These are phyloP conservation scores for Rotaria sp. DNA, from an alignment of 2,888 invertebrate genomes.

Conservation along the genomic window DNA sequence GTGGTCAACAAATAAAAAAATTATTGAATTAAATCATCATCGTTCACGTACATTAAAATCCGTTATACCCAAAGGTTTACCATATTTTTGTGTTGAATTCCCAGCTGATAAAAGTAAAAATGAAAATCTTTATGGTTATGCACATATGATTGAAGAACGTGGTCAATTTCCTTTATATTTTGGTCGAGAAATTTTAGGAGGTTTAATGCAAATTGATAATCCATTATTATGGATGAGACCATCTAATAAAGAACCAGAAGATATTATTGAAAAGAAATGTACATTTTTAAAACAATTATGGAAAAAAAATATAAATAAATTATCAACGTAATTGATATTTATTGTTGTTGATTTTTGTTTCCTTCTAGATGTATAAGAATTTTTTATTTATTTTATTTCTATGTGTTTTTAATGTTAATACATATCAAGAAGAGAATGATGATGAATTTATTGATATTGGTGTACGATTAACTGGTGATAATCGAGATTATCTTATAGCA, in stretches of 20 bases:
- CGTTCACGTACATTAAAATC: constrained; percentile 32
- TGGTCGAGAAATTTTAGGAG: constrained; percentile 88
- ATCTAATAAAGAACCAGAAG: constrained; percentile 46
- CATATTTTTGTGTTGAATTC: constrained; percentile 89
- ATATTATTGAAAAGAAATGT: constrained; percentile 14
- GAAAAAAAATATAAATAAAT: neutral
- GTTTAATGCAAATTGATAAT: constrained; percentile 76
- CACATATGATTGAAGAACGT: constrained; percentile 92
- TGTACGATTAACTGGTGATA: neutral
- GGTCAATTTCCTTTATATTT: constrained; percentile 75
- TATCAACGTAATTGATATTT: neutral
- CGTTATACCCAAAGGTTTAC: constrained; percentile 76
- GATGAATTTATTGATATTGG: constrained; percentile 22
- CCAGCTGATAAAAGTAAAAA: constrained; percentile 63
- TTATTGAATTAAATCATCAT: constrained; percentile 63
- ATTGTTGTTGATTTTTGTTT: neutral
- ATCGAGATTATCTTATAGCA: neutral
- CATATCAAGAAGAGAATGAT: neutral
- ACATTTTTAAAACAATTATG: constrained; percentile 27
- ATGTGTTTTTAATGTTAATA: neutral
- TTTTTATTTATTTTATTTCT: neutral
- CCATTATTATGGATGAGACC: constrained; percentile 77
- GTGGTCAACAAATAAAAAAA: constrained; percentile 88
- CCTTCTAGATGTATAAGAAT: neutral
- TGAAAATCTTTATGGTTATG: constrained; percentile 65